Percentiles rank a stretch among this genome's conserved stretches.
These are phyloP conservation scores for Alethe castanea DNA, from an alignment of 2,113 vertebrate species.

Conservation along the genomic window DNA sequence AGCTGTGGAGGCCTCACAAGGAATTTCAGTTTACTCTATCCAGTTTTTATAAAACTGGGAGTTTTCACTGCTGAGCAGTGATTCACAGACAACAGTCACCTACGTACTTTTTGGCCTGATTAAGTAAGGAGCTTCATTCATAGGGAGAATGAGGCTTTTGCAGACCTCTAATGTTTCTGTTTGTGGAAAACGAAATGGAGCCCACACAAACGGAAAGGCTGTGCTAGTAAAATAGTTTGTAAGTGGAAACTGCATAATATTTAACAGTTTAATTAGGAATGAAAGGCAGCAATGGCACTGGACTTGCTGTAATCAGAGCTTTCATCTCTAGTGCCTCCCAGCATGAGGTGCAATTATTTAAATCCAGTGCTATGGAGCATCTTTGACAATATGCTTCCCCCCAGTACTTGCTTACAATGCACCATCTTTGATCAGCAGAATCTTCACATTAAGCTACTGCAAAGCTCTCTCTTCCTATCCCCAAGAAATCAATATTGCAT, in stretches of 20 bases:
- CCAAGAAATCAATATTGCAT: conserved; percentile 42
- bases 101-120: not conserved
- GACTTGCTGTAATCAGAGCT: conserved; percentile 20
- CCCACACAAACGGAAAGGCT: not conserved
- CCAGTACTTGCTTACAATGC: not conserved
- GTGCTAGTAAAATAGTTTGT: not conserved
- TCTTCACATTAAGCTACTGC: conserved; percentile 8
- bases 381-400: not conserved
- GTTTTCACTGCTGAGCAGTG: not conserved
- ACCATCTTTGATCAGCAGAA: conserved; percentile 39
- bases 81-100: not conserved
- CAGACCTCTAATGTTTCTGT: not conserved
- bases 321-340: conserved; percentile 34
- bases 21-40: not conserved
- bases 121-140: not conserved
- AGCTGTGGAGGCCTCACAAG: not conserved
- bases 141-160: not conserved
- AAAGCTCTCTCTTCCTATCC: conserved; percentile 25
- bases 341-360: conserved; percentile 28
- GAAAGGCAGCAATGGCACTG: conserved; percentile 6
- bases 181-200: not conserved
- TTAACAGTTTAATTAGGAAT: conserved; percentile 49
- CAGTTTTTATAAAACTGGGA: not conserved
- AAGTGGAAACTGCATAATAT: not conserved
- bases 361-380: not conserved